These are phyloP conservation scores for Temnopleurus reevesii DNA, from an alignment of 53 echinoderm and acorn worm species.

Conservation along the genomic window DNA sequence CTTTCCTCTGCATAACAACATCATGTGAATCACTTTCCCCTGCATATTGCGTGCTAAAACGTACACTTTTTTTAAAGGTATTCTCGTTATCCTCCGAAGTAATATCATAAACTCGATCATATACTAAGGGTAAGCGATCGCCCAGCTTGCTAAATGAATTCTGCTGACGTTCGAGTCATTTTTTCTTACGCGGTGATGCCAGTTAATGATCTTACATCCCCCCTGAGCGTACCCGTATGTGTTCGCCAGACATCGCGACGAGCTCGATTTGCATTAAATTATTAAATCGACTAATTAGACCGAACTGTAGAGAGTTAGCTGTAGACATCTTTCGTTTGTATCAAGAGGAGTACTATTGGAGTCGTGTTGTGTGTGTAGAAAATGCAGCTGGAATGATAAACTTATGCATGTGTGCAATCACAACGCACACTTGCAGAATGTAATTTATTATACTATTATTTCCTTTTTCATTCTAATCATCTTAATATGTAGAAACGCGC, in stretches of 20 bases:
- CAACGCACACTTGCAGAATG: no score
- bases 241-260: neutral
- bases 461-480: no score
- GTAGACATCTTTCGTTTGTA: neutral
- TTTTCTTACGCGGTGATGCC: neutral
- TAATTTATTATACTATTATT: no score
- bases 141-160: conserved; percentile 36
- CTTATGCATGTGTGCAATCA: no score
- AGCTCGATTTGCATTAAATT: conserved; percentile 23
- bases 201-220: conserved; percentile 28
- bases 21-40: conserved; percentile 14
- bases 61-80: conserved; percentile 11
- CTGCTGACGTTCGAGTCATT: conserved; percentile 33
- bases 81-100: conserved; percentile 19
- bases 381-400: no score
- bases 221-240: neutral
- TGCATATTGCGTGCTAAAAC: conserved; percentile 52
- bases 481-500: no score
- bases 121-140: conserved; percentile 44
- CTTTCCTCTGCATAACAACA: conserved; percentile 38
- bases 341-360: no score
- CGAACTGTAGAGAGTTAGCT: neutral
- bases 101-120: conserved; percentile 58
- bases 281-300: conserved; percentile 19
- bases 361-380: no score